Percentiles rank a stretch among this genome's conserved stretches.
These are phyloP conservation scores for Lamproptera curius DNA, from an alignment of 2,888 invertebrate genomes.

Conservation along the genomic window DNA sequence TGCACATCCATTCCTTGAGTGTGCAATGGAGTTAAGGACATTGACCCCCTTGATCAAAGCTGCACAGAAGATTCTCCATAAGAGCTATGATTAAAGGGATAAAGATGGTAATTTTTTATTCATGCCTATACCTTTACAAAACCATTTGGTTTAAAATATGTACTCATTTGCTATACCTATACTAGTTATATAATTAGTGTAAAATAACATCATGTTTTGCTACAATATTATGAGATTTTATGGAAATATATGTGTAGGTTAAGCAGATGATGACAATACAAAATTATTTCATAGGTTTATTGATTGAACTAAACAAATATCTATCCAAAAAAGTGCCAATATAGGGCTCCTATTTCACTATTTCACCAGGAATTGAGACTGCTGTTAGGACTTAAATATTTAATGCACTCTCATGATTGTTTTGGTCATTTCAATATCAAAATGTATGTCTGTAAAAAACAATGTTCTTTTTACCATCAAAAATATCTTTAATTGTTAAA, in stretches of 20 bases:
- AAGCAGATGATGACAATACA: slow-evolving; percentile 16
- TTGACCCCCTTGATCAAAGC: slow-evolving; percentile 94
- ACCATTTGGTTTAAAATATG: background rate
- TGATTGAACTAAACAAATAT: slow-evolving; percentile 1
- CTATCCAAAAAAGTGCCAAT: slow-evolving; percentile 18
- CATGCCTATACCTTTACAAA: slow-evolving; percentile 34
- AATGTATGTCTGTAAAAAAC: no score
- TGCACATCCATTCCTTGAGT: slow-evolving; percentile 87
- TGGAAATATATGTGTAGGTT: slow-evolving; percentile 6
- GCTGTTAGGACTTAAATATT: slow-evolving; percentile 2
- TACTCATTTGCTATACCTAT: slow-evolving; percentile 4
- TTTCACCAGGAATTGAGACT: slow-evolving; percentile 19
- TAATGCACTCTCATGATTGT: no score
- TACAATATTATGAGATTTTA: slow-evolving; percentile 10
- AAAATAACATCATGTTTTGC: background rate
- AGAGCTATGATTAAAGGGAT: slow-evolving; percentile 62
- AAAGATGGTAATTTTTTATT: slow-evolving; percentile 33
- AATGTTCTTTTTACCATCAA: no score
- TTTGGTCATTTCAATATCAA: no score
- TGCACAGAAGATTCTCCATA: slow-evolving; percentile 90
- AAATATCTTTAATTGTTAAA: no score
- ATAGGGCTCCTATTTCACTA: slow-evolving; percentile 13
- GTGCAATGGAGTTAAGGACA: slow-evolving; percentile 88
- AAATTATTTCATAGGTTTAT: slow-evolving; percentile 1
- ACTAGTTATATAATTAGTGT: background rate